These are phyloP conservation scores for Campoletis sonorensis DNA, from an alignment of 1,140 invertebrate species.

Conservation along the genomic window DNA sequence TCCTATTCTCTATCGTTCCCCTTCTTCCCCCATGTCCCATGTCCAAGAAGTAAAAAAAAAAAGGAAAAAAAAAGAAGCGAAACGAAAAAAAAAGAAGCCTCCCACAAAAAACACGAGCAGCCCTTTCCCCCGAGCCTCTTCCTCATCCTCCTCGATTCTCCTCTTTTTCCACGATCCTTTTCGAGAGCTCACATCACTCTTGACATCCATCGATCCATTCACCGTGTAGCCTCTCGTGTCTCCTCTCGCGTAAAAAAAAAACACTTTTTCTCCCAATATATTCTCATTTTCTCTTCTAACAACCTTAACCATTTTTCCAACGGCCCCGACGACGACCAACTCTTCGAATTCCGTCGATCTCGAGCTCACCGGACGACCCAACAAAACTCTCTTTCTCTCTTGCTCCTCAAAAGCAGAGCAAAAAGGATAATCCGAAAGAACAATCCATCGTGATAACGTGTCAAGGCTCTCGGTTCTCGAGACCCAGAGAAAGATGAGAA, in stretches of 20 bases:
- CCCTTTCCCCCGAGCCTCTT: constrained; percentile 42
- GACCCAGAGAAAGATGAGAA: background rate
- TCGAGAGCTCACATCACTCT: constrained; percentile 53
- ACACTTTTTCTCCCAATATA: constrained; percentile 43
- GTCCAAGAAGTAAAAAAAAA: background rate
- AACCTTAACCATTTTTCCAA: constrained; percentile 44
- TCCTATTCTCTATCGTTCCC: constrained; percentile 75
- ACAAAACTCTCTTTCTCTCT: constrained; percentile 50
- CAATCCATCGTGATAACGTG: background rate
- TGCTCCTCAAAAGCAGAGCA: constrained; percentile 44
- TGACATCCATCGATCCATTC: constrained; percentile 59
- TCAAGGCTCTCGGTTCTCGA: background rate
- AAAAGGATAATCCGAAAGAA: background rate
- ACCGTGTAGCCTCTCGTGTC: constrained; percentile 42
- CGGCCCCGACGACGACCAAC: constrained; percentile 40
- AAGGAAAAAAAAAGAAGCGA: too few species aligned
- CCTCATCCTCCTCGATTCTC: constrained; percentile 44
- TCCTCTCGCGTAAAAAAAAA: constrained; percentile 47
- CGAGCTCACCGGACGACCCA: constrained; percentile 39
- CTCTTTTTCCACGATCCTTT: constrained; percentile 50
- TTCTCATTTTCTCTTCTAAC: constrained; percentile 41
- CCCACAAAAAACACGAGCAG: too few species aligned
- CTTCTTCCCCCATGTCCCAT: constrained; percentile 53
- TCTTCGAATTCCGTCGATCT: constrained; percentile 47
- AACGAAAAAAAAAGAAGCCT: too few species aligned